These are phyloP conservation scores for Formicarius rufipectus DNA, from an alignment of 2,113 vertebrate genomes.

Conservation along the genomic window DNA sequence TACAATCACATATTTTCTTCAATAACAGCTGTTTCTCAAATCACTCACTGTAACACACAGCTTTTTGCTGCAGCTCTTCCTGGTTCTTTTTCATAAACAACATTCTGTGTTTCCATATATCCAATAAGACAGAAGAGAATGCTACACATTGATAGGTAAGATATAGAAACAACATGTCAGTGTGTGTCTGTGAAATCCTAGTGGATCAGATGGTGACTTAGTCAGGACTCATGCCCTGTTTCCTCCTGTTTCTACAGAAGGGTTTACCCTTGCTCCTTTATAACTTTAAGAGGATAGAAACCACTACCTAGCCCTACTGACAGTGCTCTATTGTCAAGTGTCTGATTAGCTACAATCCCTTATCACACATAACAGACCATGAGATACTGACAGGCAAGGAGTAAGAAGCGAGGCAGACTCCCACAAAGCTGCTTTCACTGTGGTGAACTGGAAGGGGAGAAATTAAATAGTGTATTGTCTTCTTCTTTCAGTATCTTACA, in stretches of 20 bases:
- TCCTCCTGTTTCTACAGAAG: not conserved
- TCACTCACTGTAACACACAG: not conserved
- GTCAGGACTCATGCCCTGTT: not conserved
- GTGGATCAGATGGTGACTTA: not conserved
- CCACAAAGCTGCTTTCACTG: not conserved
- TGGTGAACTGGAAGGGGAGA: not conserved
- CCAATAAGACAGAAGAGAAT: not conserved
- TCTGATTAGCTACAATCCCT: not conserved
- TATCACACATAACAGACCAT: not conserved
- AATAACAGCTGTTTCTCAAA: not conserved
- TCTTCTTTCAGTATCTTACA: not conserved
- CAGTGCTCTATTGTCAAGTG: not conserved
- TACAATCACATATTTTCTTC: not conserved
- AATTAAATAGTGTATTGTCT: not conserved
- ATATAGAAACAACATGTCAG: accelerated
- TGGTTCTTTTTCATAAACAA: not conserved
- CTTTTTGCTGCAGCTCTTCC: not conserved
- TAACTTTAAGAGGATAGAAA: not conserved
- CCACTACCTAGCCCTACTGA: not conserved
- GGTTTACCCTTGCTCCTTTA: not conserved
- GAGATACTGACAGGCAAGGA: not conserved
- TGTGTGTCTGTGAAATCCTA: not conserved
- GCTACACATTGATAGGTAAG: not conserved
- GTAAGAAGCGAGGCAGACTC: not conserved
- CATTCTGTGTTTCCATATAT: not conserved